A percentile compares a stretch with the other conserved stretches of the same genome.
Conservation (phyloP, 2,113 vertebrate species). For the Guaruba guarouba region DNA sequence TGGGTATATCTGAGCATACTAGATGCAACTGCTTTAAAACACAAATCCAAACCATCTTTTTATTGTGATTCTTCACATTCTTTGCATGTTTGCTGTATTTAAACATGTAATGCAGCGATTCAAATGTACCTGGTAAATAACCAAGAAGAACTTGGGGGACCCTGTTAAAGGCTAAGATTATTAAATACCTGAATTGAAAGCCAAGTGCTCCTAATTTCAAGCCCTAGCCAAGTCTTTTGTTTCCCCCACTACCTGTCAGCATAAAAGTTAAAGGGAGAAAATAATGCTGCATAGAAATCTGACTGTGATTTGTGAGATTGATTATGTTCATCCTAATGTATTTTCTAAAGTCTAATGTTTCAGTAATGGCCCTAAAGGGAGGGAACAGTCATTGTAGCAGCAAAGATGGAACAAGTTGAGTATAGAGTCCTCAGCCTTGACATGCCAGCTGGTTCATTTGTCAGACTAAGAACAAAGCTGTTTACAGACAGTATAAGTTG, state of each 20-base stretch:
- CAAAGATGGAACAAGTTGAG: constrained; percentile 21
- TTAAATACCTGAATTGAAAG: not conserved
- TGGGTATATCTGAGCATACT: not conserved
- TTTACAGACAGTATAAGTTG: constrained; percentile 52
- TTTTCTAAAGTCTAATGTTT: constrained; percentile 63
- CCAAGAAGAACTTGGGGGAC: not conserved
- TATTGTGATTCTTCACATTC: constrained; percentile 14
- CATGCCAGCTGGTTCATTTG: constrained; percentile 51
- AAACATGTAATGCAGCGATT: not conserved
- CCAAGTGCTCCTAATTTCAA: not conserved
- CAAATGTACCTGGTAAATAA: not conserved
- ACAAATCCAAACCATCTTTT: not conserved
- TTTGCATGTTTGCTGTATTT: not conserved
- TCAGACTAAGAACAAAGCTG: constrained; percentile 63
- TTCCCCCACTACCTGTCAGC: constrained; percentile 2
- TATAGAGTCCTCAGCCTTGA: constrained; percentile 58
- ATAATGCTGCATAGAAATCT: constrained; percentile 47
- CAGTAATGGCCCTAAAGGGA: constrained; percentile 55
- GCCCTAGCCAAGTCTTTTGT: not conserved
- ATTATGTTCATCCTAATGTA: constrained; percentile 36
- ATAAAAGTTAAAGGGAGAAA: constrained; percentile 1
- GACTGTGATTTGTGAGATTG: constrained; percentile 24
- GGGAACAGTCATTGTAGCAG: constrained; percentile 37
- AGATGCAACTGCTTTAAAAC: not conserved
- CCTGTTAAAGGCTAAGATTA: not conserved